Conservation (phyloP, 2,113 vertebrate genomes). For the Hippotragus niger region DNA sequence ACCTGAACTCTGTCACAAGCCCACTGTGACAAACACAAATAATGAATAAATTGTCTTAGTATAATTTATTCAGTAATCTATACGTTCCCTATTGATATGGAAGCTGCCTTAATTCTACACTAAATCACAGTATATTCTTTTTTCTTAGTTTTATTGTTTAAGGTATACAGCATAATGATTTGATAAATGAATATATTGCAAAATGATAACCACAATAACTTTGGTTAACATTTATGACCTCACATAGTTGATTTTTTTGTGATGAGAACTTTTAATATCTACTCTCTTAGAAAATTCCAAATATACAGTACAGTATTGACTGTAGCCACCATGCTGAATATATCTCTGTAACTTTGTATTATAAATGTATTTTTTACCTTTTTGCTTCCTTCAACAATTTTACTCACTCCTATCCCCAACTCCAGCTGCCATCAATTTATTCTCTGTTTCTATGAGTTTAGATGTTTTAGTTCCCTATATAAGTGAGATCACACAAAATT, state of each 20-base stretch:
- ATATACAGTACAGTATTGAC: not conserved
- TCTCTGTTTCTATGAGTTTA: not conserved
- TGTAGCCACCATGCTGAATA: not conserved
- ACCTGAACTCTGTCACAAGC: not conserved
- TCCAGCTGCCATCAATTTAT: not conserved
- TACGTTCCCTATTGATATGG: not conserved
- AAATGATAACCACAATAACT: not conserved
- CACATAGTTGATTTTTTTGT: not conserved
- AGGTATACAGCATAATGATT: not conserved
- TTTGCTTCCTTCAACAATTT: not conserved
- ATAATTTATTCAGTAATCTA: not conserved
- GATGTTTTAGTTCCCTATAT: not conserved
- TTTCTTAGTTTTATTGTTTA: not conserved
- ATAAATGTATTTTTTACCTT: not conserved
- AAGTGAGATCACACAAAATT: not conserved
- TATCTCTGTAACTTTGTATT: not conserved
- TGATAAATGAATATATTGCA: not conserved
- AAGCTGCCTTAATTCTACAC: not conserved
- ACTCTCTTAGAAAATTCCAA: not conserved
- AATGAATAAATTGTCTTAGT: not conserved
- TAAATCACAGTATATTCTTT: not conserved
- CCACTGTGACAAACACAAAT: not conserved
- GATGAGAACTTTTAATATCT: not conserved
- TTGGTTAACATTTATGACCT: not conserved
- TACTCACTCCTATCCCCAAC: not conserved